Percentiles rank a stretch among this genome's conserved stretches.
phyloP scores from a whole-genome alignment of 2,797 vertebrate genomes.

The Mycteria americana region DNA sequence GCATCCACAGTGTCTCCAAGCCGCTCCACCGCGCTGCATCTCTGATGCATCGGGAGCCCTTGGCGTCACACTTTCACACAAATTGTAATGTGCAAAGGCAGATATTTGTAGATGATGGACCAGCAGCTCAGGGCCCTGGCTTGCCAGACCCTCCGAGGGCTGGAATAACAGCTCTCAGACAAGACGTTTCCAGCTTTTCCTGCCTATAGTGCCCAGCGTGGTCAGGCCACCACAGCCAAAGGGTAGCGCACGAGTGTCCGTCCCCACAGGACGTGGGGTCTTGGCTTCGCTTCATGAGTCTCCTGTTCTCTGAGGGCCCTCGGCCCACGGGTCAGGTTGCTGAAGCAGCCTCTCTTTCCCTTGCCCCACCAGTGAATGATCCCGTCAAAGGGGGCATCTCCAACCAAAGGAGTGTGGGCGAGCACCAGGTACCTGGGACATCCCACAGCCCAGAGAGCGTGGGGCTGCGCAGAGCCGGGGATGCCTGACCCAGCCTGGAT shows the following conservation, averaged over 20 bases:
- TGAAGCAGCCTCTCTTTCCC: background rate
- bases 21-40: fast-evolving
- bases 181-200: background rate
- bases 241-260: fast-evolving
- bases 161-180: background rate
- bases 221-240: fast-evolving
- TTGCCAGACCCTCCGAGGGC: background rate
- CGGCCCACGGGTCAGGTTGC: fast-evolving
- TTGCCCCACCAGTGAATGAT: fast-evolving
- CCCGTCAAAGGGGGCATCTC: background rate
- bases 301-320: no score
- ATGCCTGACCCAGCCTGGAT: background rate
- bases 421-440: background rate
- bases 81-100: no score
- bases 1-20: background rate
- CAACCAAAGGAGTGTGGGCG: no score
- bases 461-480: background rate
- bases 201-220: fast-evolving
- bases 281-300: fast-evolving
- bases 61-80: fast-evolving
- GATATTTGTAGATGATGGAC: background rate
- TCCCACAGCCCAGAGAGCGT: fast-evolving
- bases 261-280: fast-evolving
- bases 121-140: no score
- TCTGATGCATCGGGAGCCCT: fast-evolving